Evolutionary conservation across 1,140 invertebrate genomes (phyloP).

Genomic region (Bombus consobrinus): DNA sequence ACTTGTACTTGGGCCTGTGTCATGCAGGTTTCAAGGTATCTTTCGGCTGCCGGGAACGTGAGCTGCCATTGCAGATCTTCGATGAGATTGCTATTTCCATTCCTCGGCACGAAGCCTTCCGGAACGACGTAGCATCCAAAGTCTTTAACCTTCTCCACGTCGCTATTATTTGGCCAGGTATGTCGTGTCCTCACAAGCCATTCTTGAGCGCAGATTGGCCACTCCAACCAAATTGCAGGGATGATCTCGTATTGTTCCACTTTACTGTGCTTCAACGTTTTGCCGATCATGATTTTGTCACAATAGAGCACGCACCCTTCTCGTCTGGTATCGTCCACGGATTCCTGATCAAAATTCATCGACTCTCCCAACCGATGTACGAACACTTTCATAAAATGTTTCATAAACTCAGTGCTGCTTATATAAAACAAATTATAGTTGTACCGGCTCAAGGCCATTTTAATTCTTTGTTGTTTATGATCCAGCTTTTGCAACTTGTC

Average conservation of each 20-base stretch:
- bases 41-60: slow-evolving; percentile 88
- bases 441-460: slow-evolving; percentile 75
- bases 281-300: slow-evolving; percentile 73
- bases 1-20: slow-evolving; percentile 87
- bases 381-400: slow-evolving; percentile 85
- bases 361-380: slow-evolving; percentile 82
- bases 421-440: slow-evolving; percentile 84
- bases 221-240: slow-evolving; percentile 86
- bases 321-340: slow-evolving; percentile 81
- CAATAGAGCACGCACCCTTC: slow-evolving; percentile 85
- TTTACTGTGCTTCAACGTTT: slow-evolving; percentile 66
- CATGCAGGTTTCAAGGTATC: slow-evolving; percentile 88
- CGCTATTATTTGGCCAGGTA: slow-evolving; percentile 86
- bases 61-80: slow-evolving; percentile 89
- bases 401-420: slow-evolving; percentile 85
- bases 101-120: slow-evolving; percentile 85
- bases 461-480: slow-evolving; percentile 80
- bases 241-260: slow-evolving; percentile 84
- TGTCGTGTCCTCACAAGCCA: slow-evolving; percentile 85
- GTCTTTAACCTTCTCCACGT: slow-evolving; percentile 86
- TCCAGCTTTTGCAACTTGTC: slow-evolving; percentile 61
- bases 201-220: slow-evolving; percentile 86
- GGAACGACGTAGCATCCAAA: slow-evolving; percentile 88
- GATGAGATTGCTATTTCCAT: slow-evolving; percentile 81
- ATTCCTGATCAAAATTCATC: slow-evolving; percentile 82